Percentiles rank a stretch among this genome's conserved stretches.
phyloP scores from a whole-genome alignment of 92 coral and sea anemone genomes.

The Blastomussa wellsi region DNA sequence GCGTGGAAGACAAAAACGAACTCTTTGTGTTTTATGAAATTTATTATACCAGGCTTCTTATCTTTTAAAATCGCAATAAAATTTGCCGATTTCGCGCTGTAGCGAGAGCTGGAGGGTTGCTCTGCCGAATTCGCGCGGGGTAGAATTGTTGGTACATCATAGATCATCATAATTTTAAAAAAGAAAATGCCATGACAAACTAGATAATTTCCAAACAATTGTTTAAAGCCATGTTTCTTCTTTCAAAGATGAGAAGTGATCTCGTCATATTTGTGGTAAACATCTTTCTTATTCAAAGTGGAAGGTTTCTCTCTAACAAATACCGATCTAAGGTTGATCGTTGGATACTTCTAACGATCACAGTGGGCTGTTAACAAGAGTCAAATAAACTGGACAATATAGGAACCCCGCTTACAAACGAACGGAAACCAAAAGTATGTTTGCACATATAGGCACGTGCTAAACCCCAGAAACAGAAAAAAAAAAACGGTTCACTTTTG shows the following conservation, averaged over 20 bases:
- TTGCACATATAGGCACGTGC: not conserved
- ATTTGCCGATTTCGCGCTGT: not conserved
- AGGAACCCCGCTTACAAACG: not conserved
- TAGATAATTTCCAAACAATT: not conserved
- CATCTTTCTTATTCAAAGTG: not conserved
- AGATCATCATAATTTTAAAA: constrained; percentile 31
- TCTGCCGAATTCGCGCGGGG: not conserved
- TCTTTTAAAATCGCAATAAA: constrained; percentile 14
- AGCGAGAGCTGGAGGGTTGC: not conserved
- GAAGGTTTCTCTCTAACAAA: not conserved
- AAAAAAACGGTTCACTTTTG: constrained; percentile 7
- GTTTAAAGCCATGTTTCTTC: not conserved
- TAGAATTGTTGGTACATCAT: constrained; percentile 26
- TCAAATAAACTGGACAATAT: not conserved
- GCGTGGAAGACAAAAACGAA: constrained; percentile 39
- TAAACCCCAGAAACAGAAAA: not conserved
- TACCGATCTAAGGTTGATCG: not conserved
- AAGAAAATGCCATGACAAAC: not conserved
- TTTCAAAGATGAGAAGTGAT: not conserved
- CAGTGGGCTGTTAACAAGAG: constrained; percentile 14
- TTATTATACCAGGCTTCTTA: constrained; percentile 15
- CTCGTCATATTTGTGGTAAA: not conserved
- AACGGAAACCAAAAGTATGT: constrained; percentile 31
- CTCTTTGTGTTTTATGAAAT: constrained; percentile 25
- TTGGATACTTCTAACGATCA: not conserved